Percentiles rank a stretch among this genome's conserved stretches.
Evolutionary conservation across 2,888 invertebrate genomes (phyloP).

Genomic region (Papilio demoleus): DNA sequence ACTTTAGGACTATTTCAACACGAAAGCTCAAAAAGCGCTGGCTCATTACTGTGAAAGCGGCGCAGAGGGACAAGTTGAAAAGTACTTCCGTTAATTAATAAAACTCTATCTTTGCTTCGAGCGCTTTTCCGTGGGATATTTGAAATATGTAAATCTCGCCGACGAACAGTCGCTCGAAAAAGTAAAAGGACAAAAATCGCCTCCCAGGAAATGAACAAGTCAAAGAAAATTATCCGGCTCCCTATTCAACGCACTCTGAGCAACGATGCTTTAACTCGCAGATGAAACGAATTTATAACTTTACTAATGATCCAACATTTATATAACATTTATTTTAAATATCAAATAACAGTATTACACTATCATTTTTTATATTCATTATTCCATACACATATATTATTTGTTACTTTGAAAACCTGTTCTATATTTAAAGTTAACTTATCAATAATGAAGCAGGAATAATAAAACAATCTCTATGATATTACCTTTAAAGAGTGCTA

Average conservation of each 20-base stretch:
- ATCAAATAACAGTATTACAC: background rate
- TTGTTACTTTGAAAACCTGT: background rate
- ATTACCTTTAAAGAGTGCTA: too few species aligned
- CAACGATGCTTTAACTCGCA: conserved; percentile 11
- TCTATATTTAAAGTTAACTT: background rate
- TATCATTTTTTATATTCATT: too few species aligned
- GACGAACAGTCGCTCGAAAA: conserved; percentile 25
- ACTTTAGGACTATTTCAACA: background rate
- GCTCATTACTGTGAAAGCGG: conserved; percentile 31
- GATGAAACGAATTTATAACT: conserved; percentile 27
- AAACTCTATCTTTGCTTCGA: conserved; percentile 34
- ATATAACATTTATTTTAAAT: background rate
- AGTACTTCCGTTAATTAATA: conserved; percentile 40
- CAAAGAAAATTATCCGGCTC: conserved; percentile 35
- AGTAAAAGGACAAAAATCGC: conserved; percentile 37
- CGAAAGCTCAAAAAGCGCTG: conserved; percentile 22
- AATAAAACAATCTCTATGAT: background rate
- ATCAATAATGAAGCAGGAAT: background rate
- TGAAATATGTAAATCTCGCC: conserved; percentile 42
- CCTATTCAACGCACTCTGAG: conserved; percentile 32
- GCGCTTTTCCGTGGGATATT: conserved; percentile 39
- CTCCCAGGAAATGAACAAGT: conserved; percentile 36
- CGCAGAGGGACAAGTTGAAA: conserved; percentile 33
- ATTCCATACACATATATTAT: background rate
- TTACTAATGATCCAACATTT: background rate